Evolutionary conservation across 1,140 invertebrate species (phyloP), one percentile per base, ranked within the genome.

Genomic region (Penaeus chinensis): DNA sequence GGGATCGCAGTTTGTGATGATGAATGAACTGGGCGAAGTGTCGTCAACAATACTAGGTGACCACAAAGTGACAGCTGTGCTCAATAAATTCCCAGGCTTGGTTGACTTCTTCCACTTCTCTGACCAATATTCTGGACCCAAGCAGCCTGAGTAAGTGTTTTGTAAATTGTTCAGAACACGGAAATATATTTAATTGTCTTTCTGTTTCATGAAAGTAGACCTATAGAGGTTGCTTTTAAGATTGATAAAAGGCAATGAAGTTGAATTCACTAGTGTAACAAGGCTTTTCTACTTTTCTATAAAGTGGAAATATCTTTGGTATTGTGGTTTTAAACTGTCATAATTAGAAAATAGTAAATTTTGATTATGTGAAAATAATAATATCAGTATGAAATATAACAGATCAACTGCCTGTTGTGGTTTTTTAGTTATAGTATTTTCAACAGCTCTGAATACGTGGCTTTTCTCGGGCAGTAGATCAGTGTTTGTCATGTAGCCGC

Each of bases 61-160:
- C 93, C 94, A 95, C 85, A 96, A 96, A 92, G 95, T 98, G 90
- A 93, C 94, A 80, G 94, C 96, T 89, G 95, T 97, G 77, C 93
- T 99, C 87, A 95, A 95, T 88, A 98, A 97, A 93, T 98, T 96
- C 93, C 94, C 96, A 90, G 94, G 95, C 88, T 94, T 95, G 91
- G 95, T 99, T 90, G 98, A 99, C 92, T 99, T 96, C 93, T 96
- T 99, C 92, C 98, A 99, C 93, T 95, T 99, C 91, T 99, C 98
- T 85, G 99, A 99, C 93, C 96, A 99, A 92, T 99, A 95, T 93
- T 96, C 95, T 90, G 96, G 98, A 69, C 94, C 94, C 11, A 98
- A 98, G 92, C 95, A 96, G 91, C 95, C 96, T 91, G 98, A 99
- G 88, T 89, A 77, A 85, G 88, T 87, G 19, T 78, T 11, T 37